phyloP scores from a whole-genome alignment of 1,140 invertebrate genomes.

The Drosophila subobscura region DNA sequence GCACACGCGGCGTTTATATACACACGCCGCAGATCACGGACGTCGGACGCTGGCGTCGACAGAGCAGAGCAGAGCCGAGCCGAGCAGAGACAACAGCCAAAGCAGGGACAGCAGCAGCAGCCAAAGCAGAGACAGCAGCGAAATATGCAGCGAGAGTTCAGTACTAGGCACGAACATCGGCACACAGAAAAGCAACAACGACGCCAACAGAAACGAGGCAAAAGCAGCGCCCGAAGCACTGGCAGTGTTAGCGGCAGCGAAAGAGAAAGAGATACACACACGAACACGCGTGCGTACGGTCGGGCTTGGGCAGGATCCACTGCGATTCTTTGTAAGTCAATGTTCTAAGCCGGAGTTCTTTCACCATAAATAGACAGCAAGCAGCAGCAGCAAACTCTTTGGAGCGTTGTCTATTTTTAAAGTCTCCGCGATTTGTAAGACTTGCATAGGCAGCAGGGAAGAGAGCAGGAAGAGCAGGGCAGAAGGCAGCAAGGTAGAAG shows the following conservation, averaged over 20 bases:
- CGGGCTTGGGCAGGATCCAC: slow-evolving; percentile 29
- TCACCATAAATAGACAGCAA: slow-evolving; percentile 57
- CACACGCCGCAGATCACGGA: slow-evolving; percentile 22
- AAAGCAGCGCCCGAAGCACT: neutral
- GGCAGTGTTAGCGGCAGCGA: slow-evolving; percentile 3
- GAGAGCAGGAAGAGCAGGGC: neutral
- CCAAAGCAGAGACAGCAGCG: slow-evolving; percentile 20
- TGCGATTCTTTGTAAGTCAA: slow-evolving; percentile 43
- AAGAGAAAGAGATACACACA: slow-evolving; percentile 7
- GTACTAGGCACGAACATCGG: slow-evolving; percentile 45
- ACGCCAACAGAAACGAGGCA: neutral
- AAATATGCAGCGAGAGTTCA: slow-evolving; percentile 2
- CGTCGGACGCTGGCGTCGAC: slow-evolving; percentile 9
- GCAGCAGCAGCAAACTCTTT: slow-evolving; percentile 23
- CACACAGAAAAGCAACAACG: slow-evolving; percentile 7
- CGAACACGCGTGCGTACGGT: slow-evolving; percentile 2
- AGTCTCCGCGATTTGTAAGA: slow-evolving; percentile 58
- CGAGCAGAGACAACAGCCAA: slow-evolving; percentile 5
- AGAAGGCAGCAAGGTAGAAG: too few species aligned
- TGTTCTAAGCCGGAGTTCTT: slow-evolving; percentile 51
- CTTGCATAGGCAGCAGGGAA: slow-evolving; percentile 9
- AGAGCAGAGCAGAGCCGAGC: neutral
- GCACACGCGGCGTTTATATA: slow-evolving; percentile 48
- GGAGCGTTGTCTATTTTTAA: slow-evolving; percentile 51
- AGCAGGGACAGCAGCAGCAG: slow-evolving; percentile 3